A percentile compares a stretch with the other conserved stretches of the same genome.
These are phyloP conservation scores for Leucoptera coffeella DNA, from an alignment of 2,888 invertebrate species.

Conservation along the genomic window DNA sequence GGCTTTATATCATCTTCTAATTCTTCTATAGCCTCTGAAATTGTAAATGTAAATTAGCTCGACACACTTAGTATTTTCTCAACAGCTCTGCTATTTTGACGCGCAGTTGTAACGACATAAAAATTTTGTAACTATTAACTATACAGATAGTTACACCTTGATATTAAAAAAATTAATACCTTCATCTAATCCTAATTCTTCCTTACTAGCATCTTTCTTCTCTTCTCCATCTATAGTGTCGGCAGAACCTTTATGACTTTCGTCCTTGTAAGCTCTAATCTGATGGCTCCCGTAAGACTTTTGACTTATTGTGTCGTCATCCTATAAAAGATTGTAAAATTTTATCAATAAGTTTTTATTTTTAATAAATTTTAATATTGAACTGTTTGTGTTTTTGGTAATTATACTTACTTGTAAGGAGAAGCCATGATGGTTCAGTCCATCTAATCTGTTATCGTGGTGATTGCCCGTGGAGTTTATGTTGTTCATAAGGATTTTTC, in stretches of 20 bases:
- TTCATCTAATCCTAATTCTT: conserved; percentile 80
- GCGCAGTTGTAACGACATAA: too few species aligned
- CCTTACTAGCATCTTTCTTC: conserved; percentile 85
- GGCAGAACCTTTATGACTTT: conserved; percentile 85
- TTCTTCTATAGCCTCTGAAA: conserved; percentile 43
- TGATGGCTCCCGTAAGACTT: conserved; percentile 91
- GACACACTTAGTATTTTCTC: too few species aligned
- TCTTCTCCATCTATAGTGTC: conserved; percentile 84
- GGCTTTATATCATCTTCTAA: conserved; percentile 68
- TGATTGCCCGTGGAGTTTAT: conserved; percentile 72
- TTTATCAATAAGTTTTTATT: neutral
- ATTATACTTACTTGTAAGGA: conserved; percentile 43
- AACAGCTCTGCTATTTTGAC: too few species aligned
- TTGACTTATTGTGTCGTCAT: conserved; percentile 78
- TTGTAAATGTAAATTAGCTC: too few species aligned
- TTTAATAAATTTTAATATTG: neutral
- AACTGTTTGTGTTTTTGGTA: too few species aligned
- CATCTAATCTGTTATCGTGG: conserved; percentile 69
- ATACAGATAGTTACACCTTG: too few species aligned
- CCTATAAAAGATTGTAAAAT: conserved; percentile 21
- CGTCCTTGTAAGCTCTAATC: conserved; percentile 81
- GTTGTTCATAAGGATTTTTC: conserved; percentile 74
- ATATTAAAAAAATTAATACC: too few species aligned
- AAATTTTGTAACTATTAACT: too few species aligned
- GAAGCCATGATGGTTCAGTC: conserved; percentile 66